Percentiles rank a stretch among this genome's conserved stretches.
Evolutionary conservation across 2,888 invertebrate species (phyloP).

Genomic region (Zaprionus obscuricornis): DNA sequence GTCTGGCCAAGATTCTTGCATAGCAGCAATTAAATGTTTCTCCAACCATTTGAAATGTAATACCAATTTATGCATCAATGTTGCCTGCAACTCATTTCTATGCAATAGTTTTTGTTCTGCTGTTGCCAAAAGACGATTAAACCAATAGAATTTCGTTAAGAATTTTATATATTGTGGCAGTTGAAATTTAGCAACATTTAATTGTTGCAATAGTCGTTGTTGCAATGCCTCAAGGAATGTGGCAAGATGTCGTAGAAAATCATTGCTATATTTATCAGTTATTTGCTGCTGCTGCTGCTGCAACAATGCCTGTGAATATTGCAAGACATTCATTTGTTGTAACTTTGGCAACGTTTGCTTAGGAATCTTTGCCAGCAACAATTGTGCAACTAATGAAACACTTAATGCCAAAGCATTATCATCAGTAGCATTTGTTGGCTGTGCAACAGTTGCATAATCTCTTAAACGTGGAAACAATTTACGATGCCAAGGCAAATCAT

Average conservation of each 20-base stretch:
- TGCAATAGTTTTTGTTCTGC: constrained; percentile 72
- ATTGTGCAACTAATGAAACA: constrained; percentile 62
- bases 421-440: constrained; percentile 10
- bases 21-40: constrained; percentile 85
- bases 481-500: constrained; percentile 81
- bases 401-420: constrained; percentile 61
- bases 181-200: constrained; percentile 59
- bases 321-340: constrained; percentile 69
- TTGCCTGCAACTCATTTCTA: constrained; percentile 83
- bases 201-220: constrained; percentile 45
- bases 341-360: constrained; percentile 48
- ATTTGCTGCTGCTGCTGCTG: constrained; percentile 51
- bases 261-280: constrained; percentile 77
- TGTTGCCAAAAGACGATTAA: constrained; percentile 75
- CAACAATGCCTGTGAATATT: constrained; percentile 80
- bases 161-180: constrained; percentile 63
- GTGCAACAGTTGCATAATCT: constrained; percentile 64
- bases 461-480: constrained; percentile 80
- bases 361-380: constrained; percentile 62
- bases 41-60: constrained; percentile 90
- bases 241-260: constrained; percentile 68
- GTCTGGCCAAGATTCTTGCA: constrained; percentile 37
- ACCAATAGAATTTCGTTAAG: constrained; percentile 76
- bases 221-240: constrained; percentile 62
- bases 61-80: constrained; percentile 86